Conservation (phyloP, 2,888 invertebrate species). For the Dryocosmus kuriphilus region DNA sequence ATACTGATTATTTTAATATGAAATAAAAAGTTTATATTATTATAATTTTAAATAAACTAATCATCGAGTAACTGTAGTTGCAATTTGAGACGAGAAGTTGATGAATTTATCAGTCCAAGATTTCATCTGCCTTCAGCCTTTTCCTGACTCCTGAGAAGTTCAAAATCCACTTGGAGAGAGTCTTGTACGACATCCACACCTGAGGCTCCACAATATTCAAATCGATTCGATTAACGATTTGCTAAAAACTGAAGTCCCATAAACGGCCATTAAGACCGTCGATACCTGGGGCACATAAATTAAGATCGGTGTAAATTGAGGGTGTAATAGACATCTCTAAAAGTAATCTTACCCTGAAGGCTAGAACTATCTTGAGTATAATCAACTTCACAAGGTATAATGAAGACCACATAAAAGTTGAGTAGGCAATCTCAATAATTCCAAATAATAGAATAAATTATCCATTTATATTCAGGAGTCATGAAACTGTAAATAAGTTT, state of each 20-base stretch:
- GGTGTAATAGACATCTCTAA: conserved; percentile 4
- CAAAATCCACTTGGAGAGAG: neutral
- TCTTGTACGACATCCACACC: neutral
- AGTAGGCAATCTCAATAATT: neutral
- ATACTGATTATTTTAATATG: too few relatives aligned
- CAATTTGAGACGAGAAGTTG: neutral
- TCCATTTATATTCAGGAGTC: neutral
- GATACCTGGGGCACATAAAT: conserved; percentile 2
- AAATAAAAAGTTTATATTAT: too few relatives aligned
- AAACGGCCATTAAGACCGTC: neutral
- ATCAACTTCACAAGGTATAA: neutral
- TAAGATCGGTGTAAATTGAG: conserved; percentile 19
- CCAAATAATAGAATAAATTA: neutral
- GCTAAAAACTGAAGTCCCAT: conserved; percentile 13
- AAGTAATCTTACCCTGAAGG: neutral
- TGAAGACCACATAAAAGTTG: neutral
- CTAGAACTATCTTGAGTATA: neutral
- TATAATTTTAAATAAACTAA: neutral
- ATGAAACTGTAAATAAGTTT: neutral
- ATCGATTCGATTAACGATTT: conserved; percentile 26
- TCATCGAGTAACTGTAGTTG: neutral
- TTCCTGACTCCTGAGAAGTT: neutral
- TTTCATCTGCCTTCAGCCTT: neutral
- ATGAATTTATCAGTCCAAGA: neutral
- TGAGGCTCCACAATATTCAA: conserved; percentile 23